Base-by-base conservation (phyloP, 1,140 invertebrate genomes). In the Uloborus diversus region DNA sequence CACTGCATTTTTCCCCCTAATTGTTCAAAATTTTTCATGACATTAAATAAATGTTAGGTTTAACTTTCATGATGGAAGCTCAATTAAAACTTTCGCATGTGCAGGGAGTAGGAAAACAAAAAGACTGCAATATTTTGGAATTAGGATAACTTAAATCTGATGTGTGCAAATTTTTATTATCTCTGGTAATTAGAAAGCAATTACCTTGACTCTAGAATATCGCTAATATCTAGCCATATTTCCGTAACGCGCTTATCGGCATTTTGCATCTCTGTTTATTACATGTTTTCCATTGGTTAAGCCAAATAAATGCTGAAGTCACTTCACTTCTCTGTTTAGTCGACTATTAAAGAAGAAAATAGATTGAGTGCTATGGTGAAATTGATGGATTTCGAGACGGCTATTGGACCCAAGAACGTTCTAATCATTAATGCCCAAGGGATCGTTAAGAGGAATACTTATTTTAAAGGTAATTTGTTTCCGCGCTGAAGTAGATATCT, bases 381-480 rank as follows among this genome's bases (percentile, higher is more conserved):
- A 59, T 14, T 76, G 61, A 53, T 76, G 37, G 73, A 76, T 32
- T 65, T 53, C 33, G 73, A 76, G 32, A 53, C 59, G 0, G 61
- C 73, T 4, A 62, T 75, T 27, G 59, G 33, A 1, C 70, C 70
- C 13, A 75, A 75, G 56, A 62, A 56, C 37, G 37, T 42, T 13
- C 23, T 64, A 51, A 33, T 65, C 17, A 51, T 65, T 17, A 56
- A 28, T 7, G 20, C 59, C 5, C 23, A 32, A 23, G 73, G 73
- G 27, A 64, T 76, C 42, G 37, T 76, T 64, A 65, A 65, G n/a
- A 51, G 65, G 30, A 76, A 76, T 65, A 37, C 61, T 7, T 53
- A 76, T 53, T 76, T 65, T 76, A 13, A 53, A 65, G 73, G 73
- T 76, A 76, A 76, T 76, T 35, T 13, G 9, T 37, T 9, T 13